phyloP scores from a whole-genome alignment of 2,797 vertebrate genomes.

The Manis pentadactyla region DNA sequence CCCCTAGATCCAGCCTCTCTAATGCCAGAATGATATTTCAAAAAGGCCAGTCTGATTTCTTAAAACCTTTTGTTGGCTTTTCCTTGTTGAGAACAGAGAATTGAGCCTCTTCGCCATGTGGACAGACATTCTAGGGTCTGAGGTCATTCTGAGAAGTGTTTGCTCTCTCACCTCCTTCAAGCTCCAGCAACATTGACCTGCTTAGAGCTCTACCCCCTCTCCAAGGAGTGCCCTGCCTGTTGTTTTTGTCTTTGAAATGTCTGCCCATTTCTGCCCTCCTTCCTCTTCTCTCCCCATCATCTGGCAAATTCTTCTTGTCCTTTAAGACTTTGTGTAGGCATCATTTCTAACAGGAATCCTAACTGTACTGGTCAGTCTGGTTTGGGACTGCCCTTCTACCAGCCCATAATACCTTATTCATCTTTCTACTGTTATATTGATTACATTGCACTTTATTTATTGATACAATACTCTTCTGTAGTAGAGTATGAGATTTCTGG shows the following conservation, averaged over 20 bases:
- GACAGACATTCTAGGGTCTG: rapidly evolving
- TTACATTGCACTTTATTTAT: neutral
- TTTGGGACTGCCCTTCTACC: neutral
- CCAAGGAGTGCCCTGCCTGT: rapidly evolving
- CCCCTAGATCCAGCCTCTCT: neutral
- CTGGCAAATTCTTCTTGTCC: neutral
- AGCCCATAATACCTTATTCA: neutral
- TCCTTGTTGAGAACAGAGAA: neutral
- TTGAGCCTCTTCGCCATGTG: rapidly evolving
- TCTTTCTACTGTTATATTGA: neutral
- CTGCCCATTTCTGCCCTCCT: neutral
- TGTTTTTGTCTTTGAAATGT: neutral
- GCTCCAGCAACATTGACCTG: neutral
- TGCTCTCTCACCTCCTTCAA: neutral
- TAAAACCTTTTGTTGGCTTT: neutral
- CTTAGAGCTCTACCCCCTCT: rapidly evolving
- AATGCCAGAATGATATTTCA: neutral
- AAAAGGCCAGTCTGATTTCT: neutral
- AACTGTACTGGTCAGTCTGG: neutral
- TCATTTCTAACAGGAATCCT: neutral
- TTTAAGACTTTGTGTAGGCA: neutral
- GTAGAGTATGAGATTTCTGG: neutral
- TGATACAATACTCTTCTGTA: neutral
- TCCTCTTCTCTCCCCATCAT: rapidly evolving
- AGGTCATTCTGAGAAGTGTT: rapidly evolving